Evolutionary conservation across 1,140 invertebrate species (phyloP), one percentile per base, ranked within the genome.

Genomic region (Orchesella cincta): DNA sequence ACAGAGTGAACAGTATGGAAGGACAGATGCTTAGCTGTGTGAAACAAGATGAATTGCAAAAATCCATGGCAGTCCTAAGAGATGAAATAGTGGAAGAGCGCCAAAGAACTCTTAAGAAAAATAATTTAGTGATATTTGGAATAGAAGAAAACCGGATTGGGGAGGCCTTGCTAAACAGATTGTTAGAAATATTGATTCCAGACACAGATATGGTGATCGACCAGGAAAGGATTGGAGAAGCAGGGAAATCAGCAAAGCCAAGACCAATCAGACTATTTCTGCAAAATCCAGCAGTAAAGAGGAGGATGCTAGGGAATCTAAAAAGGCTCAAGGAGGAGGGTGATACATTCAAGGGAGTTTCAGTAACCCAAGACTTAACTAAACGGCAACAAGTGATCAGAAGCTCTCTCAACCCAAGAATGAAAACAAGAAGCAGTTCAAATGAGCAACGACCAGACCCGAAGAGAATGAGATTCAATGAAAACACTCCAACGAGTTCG

Each of bases 101-200:
- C 5, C 62, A 23, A 29, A 67, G 23, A n/a, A 5, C 33, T 8
- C 33, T 67, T 2, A 67, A 33, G n/a, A 67, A 33, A 33, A 23
- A 67, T n/a, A 67, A 67, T n/a, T 31, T 67, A 2, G n/a, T 67
- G 26, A 33, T 67, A 8, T 67, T 31, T 33, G 62, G 62, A 67
- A 67, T 67, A 2, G 3, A 8, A 8, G 62, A 67, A 67, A 29
- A 67, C 23, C 5, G 5, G 1, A 29, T 5, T 33, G 62, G 62
- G 8, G 62, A 67, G 8, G 12, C 1, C 1, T 67, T 67, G 29
- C 23, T 18, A 5, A 67, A 29, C 12, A 12, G 23, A 12, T 31
- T 67, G 5, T 18, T 67, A 12, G 23, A 31, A 5, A 31, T 67
- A 18, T 8, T 67, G 2, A 5, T 31, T 2, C 23, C 62, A 31